Evolutionary conservation across 37 sponge, comb jelly and placozoan species (phyloP).

Genomic region (Corticium candelabrum): DNA sequence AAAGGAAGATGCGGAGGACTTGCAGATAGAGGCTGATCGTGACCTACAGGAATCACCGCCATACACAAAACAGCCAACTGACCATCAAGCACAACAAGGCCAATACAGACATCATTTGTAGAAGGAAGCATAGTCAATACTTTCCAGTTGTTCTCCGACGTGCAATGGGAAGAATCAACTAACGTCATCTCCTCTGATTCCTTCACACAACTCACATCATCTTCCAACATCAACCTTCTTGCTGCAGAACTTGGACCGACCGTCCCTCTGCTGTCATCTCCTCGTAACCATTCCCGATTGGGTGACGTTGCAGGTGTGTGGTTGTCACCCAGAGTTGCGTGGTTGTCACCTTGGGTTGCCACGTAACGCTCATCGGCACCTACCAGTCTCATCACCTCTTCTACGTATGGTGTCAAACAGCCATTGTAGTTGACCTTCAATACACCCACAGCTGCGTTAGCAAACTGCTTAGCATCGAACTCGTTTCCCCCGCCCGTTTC

Average conservation of each 20-base stretch:
- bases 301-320: too few relatives aligned
- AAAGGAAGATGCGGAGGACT: neutral
- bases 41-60: too few relatives aligned
- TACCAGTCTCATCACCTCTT: too few relatives aligned
- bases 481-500: too few relatives aligned
- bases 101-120: neutral
- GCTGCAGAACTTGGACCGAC: too few relatives aligned
- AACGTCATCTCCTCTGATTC: too few relatives aligned
- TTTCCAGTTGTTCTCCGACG: neutral
- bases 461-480: too few relatives aligned
- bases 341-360: too few relatives aligned
- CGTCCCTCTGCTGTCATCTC: neutral
- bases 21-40: too few relatives aligned
- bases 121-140: neutral
- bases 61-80: neutral
- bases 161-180: neutral
- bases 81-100: neutral
- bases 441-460: neutral
- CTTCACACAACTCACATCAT: too few relatives aligned
- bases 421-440: neutral
- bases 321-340: too few relatives aligned
- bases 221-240: neutral
- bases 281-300: too few relatives aligned
- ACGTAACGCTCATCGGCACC: neutral
- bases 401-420: neutral